These are phyloP conservation scores for Poeciliopsis infans DNA, from an alignment of 2,797 vertebrate genomes.

Conservation along the genomic window DNA sequence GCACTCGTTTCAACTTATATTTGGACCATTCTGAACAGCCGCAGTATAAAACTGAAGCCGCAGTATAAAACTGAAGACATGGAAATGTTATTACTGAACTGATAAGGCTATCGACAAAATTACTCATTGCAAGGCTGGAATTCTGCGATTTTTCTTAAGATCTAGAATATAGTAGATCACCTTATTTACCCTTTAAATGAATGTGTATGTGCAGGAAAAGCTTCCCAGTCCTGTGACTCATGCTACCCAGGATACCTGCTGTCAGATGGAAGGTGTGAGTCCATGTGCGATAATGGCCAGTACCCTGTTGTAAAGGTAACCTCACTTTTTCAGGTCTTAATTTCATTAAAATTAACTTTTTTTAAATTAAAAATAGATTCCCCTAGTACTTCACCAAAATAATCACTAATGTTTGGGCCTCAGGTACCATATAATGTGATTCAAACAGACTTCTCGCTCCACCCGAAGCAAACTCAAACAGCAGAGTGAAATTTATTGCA, in stretches of 20 bases:
- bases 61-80: neutral
- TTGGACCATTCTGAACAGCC: neutral
- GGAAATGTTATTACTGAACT: neutral
- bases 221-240: constrained; percentile 81
- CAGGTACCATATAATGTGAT: constrained; percentile 43
- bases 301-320: constrained; percentile 84
- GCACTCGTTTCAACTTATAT: neutral
- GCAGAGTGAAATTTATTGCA: constrained; percentile 51
- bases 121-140: neutral
- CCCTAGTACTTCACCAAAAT: constrained; percentile 25
- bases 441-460: constrained; percentile 50
- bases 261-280: constrained; percentile 80
- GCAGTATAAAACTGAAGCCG: neutral
- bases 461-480: constrained; percentile 45
- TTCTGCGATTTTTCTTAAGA: neutral
- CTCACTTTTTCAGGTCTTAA: constrained; percentile 17
- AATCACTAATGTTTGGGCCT: constrained; percentile 59
- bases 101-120: neutral
- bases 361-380: constrained; percentile 12
- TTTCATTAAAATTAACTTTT: constrained; percentile 40
- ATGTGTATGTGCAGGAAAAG: constrained; percentile 75
- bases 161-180: neutral
- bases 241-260: constrained; percentile 85
- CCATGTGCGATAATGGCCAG: constrained; percentile 82
- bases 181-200: neutral